Percentiles rank a stretch among this genome's conserved stretches.
Conservation (phyloP, 2,797 vertebrate genomes). For the Takifugu rubripes region DNA sequence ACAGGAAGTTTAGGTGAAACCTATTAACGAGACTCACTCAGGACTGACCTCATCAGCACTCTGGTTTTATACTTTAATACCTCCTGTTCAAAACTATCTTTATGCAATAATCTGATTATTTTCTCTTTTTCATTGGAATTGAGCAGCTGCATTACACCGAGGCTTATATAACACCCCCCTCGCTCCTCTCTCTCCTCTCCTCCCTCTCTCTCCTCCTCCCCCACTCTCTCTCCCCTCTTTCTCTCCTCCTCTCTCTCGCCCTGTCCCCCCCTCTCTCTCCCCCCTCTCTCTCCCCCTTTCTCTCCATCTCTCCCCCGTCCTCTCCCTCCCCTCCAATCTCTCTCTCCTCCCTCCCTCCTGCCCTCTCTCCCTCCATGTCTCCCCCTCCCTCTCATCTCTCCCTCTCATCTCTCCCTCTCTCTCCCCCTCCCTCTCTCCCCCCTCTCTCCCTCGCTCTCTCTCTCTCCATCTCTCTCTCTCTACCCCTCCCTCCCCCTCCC, state of each 20-base stretch:
- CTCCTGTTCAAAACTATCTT: constrained; percentile 41
- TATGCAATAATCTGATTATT: constrained; percentile 52
- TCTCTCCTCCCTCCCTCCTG: too few relatives aligned
- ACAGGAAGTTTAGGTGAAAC: neutral
- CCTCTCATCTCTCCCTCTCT: constrained; percentile 7
- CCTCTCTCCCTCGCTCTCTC: constrained; percentile 7
- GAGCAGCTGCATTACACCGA: constrained; percentile 42
- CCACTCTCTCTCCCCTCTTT: neutral
- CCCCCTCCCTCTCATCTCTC: neutral
- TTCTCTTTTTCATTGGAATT: constrained; percentile 38
- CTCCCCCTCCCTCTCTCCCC: constrained; percentile 8
- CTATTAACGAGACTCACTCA: constrained; percentile 14
- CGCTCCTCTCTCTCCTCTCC: neutral
- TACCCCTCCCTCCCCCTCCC: too few relatives aligned
- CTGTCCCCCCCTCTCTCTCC: too few relatives aligned
- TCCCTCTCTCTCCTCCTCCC: too few relatives aligned
- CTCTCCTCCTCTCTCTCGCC: too few relatives aligned
- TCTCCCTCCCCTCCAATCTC: too few relatives aligned
- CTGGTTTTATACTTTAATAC: constrained; percentile 6
- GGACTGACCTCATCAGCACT: constrained; percentile 10
- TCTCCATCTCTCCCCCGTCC: too few relatives aligned
- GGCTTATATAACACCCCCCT: constrained; percentile 55
- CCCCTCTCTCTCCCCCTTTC: too few relatives aligned
- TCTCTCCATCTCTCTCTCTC: neutral
- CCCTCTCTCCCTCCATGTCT: too few relatives aligned